Conservation (phyloP, 1,140 invertebrate species). For the Tetraneura akinire region DNA sequence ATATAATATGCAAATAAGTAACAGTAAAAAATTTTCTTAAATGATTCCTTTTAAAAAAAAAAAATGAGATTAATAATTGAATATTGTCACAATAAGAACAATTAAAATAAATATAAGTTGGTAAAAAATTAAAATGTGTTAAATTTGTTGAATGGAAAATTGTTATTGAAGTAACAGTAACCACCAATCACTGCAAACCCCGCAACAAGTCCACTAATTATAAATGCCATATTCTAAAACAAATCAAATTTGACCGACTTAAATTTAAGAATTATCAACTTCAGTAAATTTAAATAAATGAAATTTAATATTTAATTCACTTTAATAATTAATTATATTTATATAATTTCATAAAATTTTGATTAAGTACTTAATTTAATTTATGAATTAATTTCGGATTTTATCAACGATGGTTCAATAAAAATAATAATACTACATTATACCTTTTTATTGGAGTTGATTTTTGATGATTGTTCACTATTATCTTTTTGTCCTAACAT, state of each 20-base stretch:
- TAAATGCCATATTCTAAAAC: constrained; percentile 31
- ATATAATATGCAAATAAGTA: neutral
- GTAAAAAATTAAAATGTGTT: neutral
- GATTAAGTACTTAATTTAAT: too few species aligned
- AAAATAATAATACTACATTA: neutral
- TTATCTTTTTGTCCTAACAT: constrained; percentile 63
- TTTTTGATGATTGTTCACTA: constrained; percentile 52
- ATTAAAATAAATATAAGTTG: neutral
- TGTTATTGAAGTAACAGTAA: constrained; percentile 26
- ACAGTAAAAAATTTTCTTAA: neutral
- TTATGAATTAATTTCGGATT: too few species aligned
- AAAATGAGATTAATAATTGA: neutral
- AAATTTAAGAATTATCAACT: too few species aligned
- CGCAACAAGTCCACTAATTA: constrained; percentile 40
- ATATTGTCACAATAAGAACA: constrained; percentile 5
- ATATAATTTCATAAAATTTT: too few species aligned
- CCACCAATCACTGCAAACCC: constrained; percentile 41
- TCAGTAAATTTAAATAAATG: too few species aligned
- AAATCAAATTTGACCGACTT: neutral
- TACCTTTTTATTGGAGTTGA: constrained; percentile 16
- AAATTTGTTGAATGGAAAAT: constrained; percentile 36
- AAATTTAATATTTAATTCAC: too few species aligned
- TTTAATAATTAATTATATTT: too few species aligned
- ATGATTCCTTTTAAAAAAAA: neutral
- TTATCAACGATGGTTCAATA: too few species aligned